These are phyloP conservation scores for Mormyrops attenuatus DNA, from an alignment of 2,797 vertebrate genomes.

Conservation along the genomic window DNA sequence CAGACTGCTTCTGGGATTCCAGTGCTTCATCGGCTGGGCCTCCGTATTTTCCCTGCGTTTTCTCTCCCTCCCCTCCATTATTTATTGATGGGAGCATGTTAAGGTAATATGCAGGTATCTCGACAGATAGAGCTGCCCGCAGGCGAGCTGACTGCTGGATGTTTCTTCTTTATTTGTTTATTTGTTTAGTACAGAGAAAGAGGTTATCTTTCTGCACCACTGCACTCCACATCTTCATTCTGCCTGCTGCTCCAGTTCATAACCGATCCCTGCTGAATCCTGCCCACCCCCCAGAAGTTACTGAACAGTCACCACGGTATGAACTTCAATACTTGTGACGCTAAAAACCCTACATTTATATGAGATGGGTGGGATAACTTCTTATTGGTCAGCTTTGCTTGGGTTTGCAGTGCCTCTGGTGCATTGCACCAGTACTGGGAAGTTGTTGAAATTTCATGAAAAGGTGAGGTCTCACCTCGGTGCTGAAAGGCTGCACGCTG, in stretches of 20 bases:
- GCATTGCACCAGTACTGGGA: background rate
- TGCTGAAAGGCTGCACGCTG: background rate
- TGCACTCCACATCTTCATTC: background rate
- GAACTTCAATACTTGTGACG: background rate
- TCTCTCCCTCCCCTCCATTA: background rate
- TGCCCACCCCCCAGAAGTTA: background rate
- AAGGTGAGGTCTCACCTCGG: background rate
- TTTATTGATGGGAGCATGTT: constrained; percentile 12
- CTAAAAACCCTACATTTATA: background rate
- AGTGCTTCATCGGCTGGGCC: background rate
- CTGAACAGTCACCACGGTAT: background rate
- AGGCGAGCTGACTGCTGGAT: background rate
- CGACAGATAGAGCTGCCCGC: background rate
- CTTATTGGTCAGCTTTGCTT: background rate
- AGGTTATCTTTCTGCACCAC: background rate
- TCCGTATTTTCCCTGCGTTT: background rate
- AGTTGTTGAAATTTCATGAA: background rate
- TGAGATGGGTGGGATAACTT: background rate
- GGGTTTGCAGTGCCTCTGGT: background rate
- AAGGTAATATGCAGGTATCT: constrained; percentile 17
- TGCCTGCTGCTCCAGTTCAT: background rate
- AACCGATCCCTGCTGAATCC: background rate
- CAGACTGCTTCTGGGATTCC: background rate
- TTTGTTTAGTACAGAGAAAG: background rate
- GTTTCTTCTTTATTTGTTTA: constrained; percentile 1